Conservation (phyloP, 2,113 vertebrate species). For the Grammomys surdaster region DNA sequence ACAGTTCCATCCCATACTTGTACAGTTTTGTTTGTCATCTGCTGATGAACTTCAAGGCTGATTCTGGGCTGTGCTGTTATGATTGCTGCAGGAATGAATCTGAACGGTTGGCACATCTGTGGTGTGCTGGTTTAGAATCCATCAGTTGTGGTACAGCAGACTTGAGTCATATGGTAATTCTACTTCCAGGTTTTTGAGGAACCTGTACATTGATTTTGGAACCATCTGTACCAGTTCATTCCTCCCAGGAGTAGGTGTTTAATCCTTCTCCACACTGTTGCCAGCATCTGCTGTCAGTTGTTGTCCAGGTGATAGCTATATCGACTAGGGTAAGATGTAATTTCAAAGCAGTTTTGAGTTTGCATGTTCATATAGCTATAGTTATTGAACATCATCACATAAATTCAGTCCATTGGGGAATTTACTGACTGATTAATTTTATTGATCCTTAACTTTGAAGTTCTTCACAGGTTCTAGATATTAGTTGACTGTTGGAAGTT, state of each 20-base stretch:
- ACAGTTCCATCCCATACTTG: not conserved
- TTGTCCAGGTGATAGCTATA: not conserved
- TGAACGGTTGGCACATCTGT: not conserved
- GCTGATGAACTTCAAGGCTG: not conserved
- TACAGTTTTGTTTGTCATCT: not conserved
- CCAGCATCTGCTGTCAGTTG: not conserved
- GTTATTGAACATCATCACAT: not conserved
- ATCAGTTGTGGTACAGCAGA: too few relatives aligned
- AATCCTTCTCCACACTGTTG: not conserved
- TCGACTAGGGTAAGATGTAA: not conserved
- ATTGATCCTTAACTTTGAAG: not conserved
- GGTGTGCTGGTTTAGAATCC: not conserved
- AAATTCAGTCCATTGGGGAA: not conserved
- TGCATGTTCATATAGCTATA: not conserved
- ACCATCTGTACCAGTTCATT: not conserved
- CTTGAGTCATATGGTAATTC: not conserved
- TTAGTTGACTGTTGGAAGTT: too few relatives aligned
- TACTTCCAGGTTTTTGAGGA: not conserved
- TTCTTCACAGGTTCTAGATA: not conserved
- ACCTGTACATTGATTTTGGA: not conserved
- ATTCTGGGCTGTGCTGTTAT: too few relatives aligned
- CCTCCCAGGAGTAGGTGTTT: not conserved
- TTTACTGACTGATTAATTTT: not conserved
- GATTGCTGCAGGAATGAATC: not conserved
- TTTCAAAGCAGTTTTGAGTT: not conserved